Evolutionary conservation across 2,797 vertebrate species (phyloP).

Genomic region (Lophius americanus): DNA sequence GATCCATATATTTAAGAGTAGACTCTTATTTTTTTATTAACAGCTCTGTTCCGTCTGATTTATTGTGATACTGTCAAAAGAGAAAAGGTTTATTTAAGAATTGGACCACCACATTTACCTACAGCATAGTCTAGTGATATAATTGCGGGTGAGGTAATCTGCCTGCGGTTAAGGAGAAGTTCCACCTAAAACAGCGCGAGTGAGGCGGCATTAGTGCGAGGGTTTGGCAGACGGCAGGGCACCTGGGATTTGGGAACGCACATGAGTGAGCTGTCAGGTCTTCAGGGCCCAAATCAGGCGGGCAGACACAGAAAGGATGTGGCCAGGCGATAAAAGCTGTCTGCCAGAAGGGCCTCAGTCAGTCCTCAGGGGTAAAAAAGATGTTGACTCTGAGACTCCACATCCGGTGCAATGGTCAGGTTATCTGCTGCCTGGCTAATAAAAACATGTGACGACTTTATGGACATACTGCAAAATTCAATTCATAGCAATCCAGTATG

Average conservation of each 20-base stretch:
- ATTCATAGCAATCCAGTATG: slow-evolving; percentile 4
- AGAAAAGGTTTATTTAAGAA: slow-evolving; percentile 17
- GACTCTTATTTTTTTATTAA: slow-evolving; percentile 34
- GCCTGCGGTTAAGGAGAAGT: slow-evolving; percentile 40
- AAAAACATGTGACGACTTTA: slow-evolving; percentile 7
- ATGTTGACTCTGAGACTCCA: slow-evolving; percentile 53
- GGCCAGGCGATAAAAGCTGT: slow-evolving; percentile 65
- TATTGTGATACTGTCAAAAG: slow-evolving; percentile 29
- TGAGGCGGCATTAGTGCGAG: slow-evolving; percentile 20
- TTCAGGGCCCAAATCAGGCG: slow-evolving; percentile 67
- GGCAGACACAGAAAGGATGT: slow-evolving; percentile 59
- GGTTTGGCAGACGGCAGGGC: slow-evolving; percentile 53
- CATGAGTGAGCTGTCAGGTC: slow-evolving; percentile 68
- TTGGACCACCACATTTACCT: slow-evolving; percentile 21
- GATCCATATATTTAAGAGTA: slow-evolving; percentile 18
- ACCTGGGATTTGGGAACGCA: slow-evolving; percentile 63
- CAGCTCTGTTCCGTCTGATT: slow-evolving; percentile 43
- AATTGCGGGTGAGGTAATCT: slow-evolving; percentile 44
- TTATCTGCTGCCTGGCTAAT: slow-evolving; percentile 27
- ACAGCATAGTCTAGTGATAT: slow-evolving; percentile 43
- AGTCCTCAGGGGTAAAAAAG: slow-evolving; percentile 48
- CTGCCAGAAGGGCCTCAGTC: slow-evolving; percentile 56
- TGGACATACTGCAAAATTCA: slow-evolving; percentile 6
- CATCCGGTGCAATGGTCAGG: slow-evolving; percentile 35
- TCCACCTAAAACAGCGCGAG: slow-evolving; percentile 56